Evolutionary conservation across 2,797 vertebrate genomes (phyloP), one percentile per base, ranked within the genome.

Genomic region (Linurgus olivaceus): DNA sequence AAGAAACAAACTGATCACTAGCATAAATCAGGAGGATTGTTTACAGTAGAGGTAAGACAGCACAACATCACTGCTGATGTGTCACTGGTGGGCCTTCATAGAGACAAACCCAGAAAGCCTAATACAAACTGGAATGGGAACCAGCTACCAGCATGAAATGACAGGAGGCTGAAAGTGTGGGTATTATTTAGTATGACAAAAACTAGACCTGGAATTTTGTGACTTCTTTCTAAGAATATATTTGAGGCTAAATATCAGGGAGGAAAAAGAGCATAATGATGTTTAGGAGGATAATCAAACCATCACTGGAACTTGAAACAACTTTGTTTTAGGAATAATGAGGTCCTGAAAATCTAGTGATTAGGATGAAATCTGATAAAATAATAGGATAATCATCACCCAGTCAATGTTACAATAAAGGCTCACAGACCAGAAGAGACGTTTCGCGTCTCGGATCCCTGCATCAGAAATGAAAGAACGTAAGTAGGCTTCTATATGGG

Each of bases 361-460:
- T 84, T 90, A 88, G 78, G 82, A 94, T 37, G 83, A 86, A 93
- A 84, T 86, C 55, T 63, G 73, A 79, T 91, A 84, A 92, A 96
- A 95, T 85, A 91, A 93, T n/a, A 77, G 74, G 67, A 79, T 91
- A 91, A 71, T 48, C 76, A 85, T 82, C 71, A 82, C 79, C 50
- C 37, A 77, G 63, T 66, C 4, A 2, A 38, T 76, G 66, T 45
- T 79, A 94, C 63, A 94, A 75, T 72, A 86, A 90, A 79, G 55
- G 59, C 38, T 86, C n/a, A 66, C 44, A 88, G 92, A 88, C 77
- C 10, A 13, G 76, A 96, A 93, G 52, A 52, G 80, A 92, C 55
- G 59, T 86, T 88, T 26, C 10, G 17, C 21, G 58, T 66, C 65
- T 93, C 0, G 0, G 61, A 90, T 74, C 70, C 66, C 51, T 73